Evolutionary conservation across 2,888 invertebrate genomes (phyloP).

Genomic region (Ethmia dodecea): DNA sequence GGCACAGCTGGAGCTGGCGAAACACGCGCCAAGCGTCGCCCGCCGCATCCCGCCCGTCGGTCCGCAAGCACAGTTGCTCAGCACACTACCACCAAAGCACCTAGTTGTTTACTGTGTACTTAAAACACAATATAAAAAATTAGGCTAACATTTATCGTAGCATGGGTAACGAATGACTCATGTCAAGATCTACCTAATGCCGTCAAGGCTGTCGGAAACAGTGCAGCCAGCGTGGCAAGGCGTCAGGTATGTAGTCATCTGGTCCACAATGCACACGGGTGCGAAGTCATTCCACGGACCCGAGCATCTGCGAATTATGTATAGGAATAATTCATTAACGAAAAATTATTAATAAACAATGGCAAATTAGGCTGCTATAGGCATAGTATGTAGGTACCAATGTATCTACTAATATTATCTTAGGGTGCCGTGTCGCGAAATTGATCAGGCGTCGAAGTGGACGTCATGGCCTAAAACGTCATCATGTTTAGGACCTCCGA

Average conservation of each 20-base stretch:
- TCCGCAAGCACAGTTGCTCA: constrained; percentile 1
- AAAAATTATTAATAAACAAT: too few relatives aligned
- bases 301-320: constrained; percentile 21
- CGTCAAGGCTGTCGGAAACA: constrained; percentile 9
- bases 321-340: too few relatives aligned
- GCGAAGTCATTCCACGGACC: constrained; percentile 20
- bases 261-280: constrained; percentile 28
- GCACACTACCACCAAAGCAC: constrained; percentile 1
- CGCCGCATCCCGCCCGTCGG: background rate
- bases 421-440: too few relatives aligned
- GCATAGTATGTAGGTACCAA: too few relatives aligned
- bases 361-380: too few relatives aligned
- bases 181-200: constrained; percentile 18
- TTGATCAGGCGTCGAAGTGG: too few relatives aligned
- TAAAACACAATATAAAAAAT: background rate
- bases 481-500: too few relatives aligned
- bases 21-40: background rate
- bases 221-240: constrained; percentile 33
- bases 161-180: too few relatives aligned
- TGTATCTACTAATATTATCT: too few relatives aligned
- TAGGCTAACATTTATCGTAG: too few relatives aligned
- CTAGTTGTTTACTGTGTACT: background rate
- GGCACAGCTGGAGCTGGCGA: constrained; percentile 15
- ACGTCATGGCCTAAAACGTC: too few relatives aligned
- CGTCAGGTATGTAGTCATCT: constrained; percentile 27